phyloP scores from a whole-genome alignment of 2,888 invertebrate species.

The Lutraria lutraria region DNA sequence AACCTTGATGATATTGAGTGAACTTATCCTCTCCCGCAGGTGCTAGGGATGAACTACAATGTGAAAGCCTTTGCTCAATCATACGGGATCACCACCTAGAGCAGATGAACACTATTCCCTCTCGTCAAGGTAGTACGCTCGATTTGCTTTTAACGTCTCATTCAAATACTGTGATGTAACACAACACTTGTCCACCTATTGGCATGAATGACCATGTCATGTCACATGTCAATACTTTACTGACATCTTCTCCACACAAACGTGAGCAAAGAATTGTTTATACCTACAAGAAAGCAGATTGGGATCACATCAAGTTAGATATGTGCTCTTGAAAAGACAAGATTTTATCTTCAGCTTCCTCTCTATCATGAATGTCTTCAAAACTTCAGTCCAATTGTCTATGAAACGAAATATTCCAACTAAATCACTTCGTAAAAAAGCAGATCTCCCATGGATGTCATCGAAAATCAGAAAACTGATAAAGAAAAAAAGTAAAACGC shows the following conservation, averaged over 20 bases:
- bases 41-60: slow-evolving; percentile 47
- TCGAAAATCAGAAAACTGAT: too few species aligned
- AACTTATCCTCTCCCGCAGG: slow-evolving; percentile 25
- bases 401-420: too few species aligned
- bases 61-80: slow-evolving; percentile 32
- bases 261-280: slow-evolving; percentile 29
- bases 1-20: slow-evolving; percentile 51
- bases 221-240: neutral
- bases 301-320: slow-evolving; percentile 21
- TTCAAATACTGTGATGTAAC: too few species aligned
- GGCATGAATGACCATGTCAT: too few species aligned
- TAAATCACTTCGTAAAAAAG: too few species aligned
- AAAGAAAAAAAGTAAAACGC: too few species aligned
- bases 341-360: too few species aligned
- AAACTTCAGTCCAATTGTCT: too few species aligned
- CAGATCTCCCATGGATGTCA: too few species aligned
- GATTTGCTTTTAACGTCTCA: too few species aligned
- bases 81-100: neutral
- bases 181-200: too few species aligned
- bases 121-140: slow-evolving; percentile 34
- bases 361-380: too few species aligned
- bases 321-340: neutral
- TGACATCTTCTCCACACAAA: slow-evolving; percentile 20
- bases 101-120: slow-evolving; percentile 44
- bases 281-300: slow-evolving; percentile 45